Evolutionary conservation across 2,888 invertebrate species (phyloP).

Genomic region (Aethes cnicana): DNA sequence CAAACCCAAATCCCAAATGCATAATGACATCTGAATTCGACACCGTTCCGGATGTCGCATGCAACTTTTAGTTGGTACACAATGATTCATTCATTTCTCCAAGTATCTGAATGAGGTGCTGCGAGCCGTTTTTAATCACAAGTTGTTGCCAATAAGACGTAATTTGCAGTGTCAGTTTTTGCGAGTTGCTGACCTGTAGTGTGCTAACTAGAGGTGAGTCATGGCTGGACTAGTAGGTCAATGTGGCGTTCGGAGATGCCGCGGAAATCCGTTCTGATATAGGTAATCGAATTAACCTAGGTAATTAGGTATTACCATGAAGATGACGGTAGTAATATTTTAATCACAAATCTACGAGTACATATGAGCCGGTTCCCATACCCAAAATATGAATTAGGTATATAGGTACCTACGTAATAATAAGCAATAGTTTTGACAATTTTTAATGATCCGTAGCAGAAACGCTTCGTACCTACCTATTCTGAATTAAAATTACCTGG

Average conservation of each 20-base stretch:
- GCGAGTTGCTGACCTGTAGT: conserved; percentile 35
- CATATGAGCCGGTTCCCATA: too few species aligned
- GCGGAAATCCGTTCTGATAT: conserved; percentile 8
- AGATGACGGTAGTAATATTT: too few species aligned
- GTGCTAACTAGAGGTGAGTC: conserved; percentile 44
- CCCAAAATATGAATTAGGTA: too few species aligned
- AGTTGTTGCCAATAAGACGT: conserved; percentile 28
- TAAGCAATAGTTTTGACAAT: too few species aligned
- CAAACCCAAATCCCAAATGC: neutral
- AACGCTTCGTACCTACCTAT: too few species aligned
- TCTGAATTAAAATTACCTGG: too few species aligned
- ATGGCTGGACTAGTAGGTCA: conserved; percentile 55
- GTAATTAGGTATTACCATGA: neutral
- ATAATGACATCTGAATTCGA: conserved; percentile 7
- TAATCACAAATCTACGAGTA: too few species aligned
- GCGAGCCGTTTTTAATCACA: conserved; percentile 35
- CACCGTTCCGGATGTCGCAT: conserved; percentile 8
- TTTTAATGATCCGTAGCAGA: too few species aligned
- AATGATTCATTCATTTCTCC: conserved; percentile 63
- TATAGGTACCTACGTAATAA: too few species aligned
- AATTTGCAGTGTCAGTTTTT: conserved; percentile 36
- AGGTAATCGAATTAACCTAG: neutral
- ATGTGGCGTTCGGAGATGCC: conserved; percentile 36
- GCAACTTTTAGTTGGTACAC: conserved; percentile 14
- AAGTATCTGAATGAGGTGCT: conserved; percentile 42